Base-by-base conservation (phyloP, 1,140 invertebrate genomes). In the Sarcophaga bullata region DNA sequence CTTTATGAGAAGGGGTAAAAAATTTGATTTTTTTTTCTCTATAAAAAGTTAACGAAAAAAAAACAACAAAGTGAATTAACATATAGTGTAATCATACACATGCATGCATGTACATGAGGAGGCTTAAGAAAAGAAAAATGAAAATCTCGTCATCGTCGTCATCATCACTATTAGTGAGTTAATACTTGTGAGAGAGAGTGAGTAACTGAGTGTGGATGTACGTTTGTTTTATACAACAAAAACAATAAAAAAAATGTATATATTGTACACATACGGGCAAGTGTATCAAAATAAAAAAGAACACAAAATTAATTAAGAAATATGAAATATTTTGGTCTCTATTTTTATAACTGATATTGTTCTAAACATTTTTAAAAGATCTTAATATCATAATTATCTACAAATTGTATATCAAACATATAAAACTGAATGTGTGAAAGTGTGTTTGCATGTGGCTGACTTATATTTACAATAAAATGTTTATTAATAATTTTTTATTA, bases 41-140 rank as follows among this genome's bases (percentile, higher is more conserved):
- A 68, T 19, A 68, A 68, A 68, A 68, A 68, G 19, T 62, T 62
- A 68, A 58, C 0, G 0, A 68, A 68, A 68, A 68, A 68, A 68
- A 68, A 68, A 68, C 25, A 68, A 68, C 62, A 68, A 68, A 68
- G 62, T 68, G 62, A 68, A 68, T 68, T 68, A 68, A 68, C 62
- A 68, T 37, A 37, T 68, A 68, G 62, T 25, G 62, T 68, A 68
- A 68, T 68, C 62, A 25, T 68, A 68, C 62, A 19, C 62, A 68
- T 19, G 19, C 17, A 58, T n/a, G n/a, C 15, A 58, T 13, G 4
- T 37, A 37, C 25, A 37, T 37, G 25, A 37, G 25, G 54, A 58
- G 11, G 54, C 54, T 58, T 58, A 58, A 58, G 54, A 58, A 62
- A 68, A 68, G 62, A 68, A 68, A 68, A 68, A 19, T 68, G 62